Percentiles rank a stretch among this genome's conserved stretches.
phyloP scores from a whole-genome alignment of 2,113 vertebrate species.

The Brachyistius frenatus region DNA sequence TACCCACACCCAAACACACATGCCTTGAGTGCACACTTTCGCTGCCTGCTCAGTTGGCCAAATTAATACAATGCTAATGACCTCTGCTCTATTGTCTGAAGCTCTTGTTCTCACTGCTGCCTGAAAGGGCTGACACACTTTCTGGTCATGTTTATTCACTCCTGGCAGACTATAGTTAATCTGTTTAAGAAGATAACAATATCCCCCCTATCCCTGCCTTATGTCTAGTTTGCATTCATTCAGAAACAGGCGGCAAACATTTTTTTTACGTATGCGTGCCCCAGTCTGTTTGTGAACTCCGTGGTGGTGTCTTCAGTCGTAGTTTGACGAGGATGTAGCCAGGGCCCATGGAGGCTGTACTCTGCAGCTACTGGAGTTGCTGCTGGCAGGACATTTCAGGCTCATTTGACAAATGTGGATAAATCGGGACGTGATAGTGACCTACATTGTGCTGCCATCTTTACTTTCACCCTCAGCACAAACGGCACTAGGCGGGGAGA shows the following conservation, averaged over 20 bases:
- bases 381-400: slow-evolving; percentile 31
- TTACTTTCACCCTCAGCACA: slow-evolving; percentile 72
- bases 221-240: slow-evolving; percentile 60
- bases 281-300: neutral
- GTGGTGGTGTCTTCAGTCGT: neutral
- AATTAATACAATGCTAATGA: slow-evolving; percentile 84
- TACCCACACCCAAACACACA: slow-evolving; percentile 60
- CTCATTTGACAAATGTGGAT: slow-evolving; percentile 55
- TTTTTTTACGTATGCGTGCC: neutral
- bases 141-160: slow-evolving; percentile 77
- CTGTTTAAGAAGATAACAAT: slow-evolving; percentile 76
- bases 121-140: slow-evolving; percentile 78
- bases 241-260: slow-evolving; percentile 60
- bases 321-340: slow-evolving; percentile 7
- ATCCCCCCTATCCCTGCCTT: slow-evolving; percentile 49
- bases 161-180: slow-evolving; percentile 75
- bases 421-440: slow-evolving; percentile 67
- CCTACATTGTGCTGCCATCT: slow-evolving; percentile 74
- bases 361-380: neutral
- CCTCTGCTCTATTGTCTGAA: slow-evolving; percentile 75
- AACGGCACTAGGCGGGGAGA: slow-evolving; percentile 61
- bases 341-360: neutral
- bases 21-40: slow-evolving; percentile 69
- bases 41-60: slow-evolving; percentile 68
- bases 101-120: slow-evolving; percentile 53